Evolutionary conservation across 1,140 invertebrate species (phyloP), one percentile per base, ranked within the genome.

Genomic region (Lordiphosa clarofinis): DNA sequence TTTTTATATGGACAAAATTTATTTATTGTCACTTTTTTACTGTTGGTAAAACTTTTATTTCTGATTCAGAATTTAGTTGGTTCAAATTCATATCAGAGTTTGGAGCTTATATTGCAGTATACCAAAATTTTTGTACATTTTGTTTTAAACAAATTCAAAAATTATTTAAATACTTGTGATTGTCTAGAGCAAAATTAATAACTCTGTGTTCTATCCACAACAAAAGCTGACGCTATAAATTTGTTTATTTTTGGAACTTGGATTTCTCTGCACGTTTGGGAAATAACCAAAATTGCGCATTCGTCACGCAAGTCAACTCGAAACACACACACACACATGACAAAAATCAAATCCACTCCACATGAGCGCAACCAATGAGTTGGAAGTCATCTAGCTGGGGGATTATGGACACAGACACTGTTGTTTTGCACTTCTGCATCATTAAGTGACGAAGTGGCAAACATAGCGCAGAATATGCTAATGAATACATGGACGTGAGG

Each of bases 351-450:
- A 67, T 15, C 13, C 7, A 24, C 47, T 47, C 39, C 53, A 57
- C 63, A 64, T 35, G 48, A 46, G 47, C 4, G 42, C 19, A 59
- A 13, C 21, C 36, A 66, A 58, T 59, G 42, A 64, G 21, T 59
- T 52, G 55, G 47, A 59, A 59, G 15, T 24, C 31, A 19, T 15
- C 28, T 57, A 28, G 31, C 36, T 57, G 59, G 33, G 39, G 13
- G 58, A 37, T 49, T 21, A 39, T 13, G 44, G 39, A 44, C 54
- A 36, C 62, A 58, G 64, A 15, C 15, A 15, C 15, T 15, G 15
- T 67, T 67, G 55, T 47, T 67, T 52, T 59, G 40, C 63, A 59
- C 46, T 67, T 67, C 42, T 40, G 21, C 64, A 67, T 68, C 64
- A 67, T 67, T 67, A 67, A 42, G 47, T 47, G 46, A 43, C 9